Base-by-base conservation (phyloP, 2,113 vertebrate species). In the Psilopsiagon aurifrons region DNA sequence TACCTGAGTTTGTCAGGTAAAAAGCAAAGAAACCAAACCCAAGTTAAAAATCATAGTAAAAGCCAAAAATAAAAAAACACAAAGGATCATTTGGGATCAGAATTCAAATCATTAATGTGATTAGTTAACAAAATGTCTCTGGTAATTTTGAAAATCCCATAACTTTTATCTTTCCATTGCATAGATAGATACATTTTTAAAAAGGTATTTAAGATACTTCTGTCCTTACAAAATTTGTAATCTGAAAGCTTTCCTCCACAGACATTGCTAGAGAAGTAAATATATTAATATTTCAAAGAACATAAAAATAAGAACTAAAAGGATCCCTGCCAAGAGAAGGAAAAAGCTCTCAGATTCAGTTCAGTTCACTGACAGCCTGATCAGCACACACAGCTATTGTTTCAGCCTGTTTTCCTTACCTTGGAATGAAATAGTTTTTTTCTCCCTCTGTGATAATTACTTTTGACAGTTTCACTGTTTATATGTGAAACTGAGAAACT, bases 391-490 rank as follows among this genome's bases (percentile, higher is more conserved):
- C 29, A 78, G 41, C 73, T 85, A 95, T 97, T 97, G 94, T 98
- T 96, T 96, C 41, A 95, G 86, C 44, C 12, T 15, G 29, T 83
- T 96, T 86, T 96, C 84, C 88, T 96, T 97, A 97, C 95, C 90
- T 95, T 89, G 49, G 63, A 97, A 95, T 77, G 57, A 96, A 98
- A 97, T 82, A 95, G 91, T 18, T 92, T 97, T 96, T 62, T 35
- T 64, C 83, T 95, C 95, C 86, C 54, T 97, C 86, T 93, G 96
- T 86, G 96, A 95, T 98, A 97, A 98, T 98, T 96, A 96, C 97
- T 98, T 98, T 97, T 98, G 97, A 98, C 97, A 98, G 96, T 92
- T 98, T 97, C 92, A 28, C 97, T 98, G 96, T 97, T 98, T 98
- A 95, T 94, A 96, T 78, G 94, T 96, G 97, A 98, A 98, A 97